Evolutionary conservation across 2,797 vertebrate species (phyloP).

Genomic region (Tragopan temminckii): DNA sequence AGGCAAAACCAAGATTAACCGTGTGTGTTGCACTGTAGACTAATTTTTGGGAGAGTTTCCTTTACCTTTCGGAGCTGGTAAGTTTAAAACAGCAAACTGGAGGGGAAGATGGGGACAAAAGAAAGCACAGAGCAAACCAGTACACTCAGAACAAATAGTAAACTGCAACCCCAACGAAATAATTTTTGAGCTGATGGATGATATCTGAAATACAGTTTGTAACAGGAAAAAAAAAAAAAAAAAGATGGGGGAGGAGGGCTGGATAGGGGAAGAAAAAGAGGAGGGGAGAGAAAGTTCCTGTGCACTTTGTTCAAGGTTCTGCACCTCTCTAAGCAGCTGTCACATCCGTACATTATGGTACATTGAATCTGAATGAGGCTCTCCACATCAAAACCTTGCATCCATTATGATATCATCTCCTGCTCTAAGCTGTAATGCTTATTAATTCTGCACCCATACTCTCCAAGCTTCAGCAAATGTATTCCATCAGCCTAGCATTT

Average conservation of each 20-base stretch:
- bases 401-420: constrained; percentile 89
- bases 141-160: background rate
- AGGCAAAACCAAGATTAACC: background rate
- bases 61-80: background rate
- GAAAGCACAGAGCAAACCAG: background rate
- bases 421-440: constrained; percentile 89
- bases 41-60: background rate
- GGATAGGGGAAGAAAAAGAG: background rate
- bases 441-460: constrained; percentile 92
- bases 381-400: constrained; percentile 89
- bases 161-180: background rate
- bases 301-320: constrained; percentile 83
- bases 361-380: constrained; percentile 89
- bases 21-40: rapidly evolving
- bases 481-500: constrained; percentile 92
- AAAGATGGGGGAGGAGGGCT: constrained; percentile 25
- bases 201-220: constrained; percentile 63
- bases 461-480: constrained; percentile 88
- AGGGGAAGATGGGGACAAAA: background rate
- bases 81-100: background rate
- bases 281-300: constrained; percentile 76
- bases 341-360: constrained; percentile 87
- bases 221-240: constrained; percentile 54
- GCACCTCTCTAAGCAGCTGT: constrained; percentile 86
- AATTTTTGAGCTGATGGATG: background rate